Percentiles rank a stretch among this genome's conserved stretches.
These are phyloP conservation scores for Coranthus polyacanthus DNA, from an alignment of 2,797 vertebrate species.

Conservation along the genomic window DNA sequence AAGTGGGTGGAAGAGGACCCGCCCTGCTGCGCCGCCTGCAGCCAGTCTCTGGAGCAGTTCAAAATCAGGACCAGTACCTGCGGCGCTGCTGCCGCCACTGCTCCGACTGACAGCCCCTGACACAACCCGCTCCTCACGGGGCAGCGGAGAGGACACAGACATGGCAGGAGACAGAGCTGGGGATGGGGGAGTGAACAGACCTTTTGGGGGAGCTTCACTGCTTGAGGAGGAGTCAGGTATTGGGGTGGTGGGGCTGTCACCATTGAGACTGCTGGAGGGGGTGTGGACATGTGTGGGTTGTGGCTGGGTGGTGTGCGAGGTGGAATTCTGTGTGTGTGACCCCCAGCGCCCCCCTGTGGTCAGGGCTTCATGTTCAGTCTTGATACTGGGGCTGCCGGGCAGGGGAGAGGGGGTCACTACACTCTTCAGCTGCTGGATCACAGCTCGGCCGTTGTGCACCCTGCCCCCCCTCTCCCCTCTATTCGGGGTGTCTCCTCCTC, in stretches of 20 bases:
- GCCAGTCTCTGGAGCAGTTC: conserved; percentile 88
- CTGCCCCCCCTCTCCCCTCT: conserved; percentile 66
- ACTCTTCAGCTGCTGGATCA: conserved; percentile 89
- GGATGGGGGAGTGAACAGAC: conserved; percentile 84
- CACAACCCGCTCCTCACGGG: conserved; percentile 79
- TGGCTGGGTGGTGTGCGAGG: conserved; percentile 66
- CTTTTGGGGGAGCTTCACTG: conserved; percentile 79
- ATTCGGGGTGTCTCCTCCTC: conserved; percentile 53
- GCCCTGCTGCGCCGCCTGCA: conserved; percentile 84
- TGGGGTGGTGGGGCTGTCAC: conserved; percentile 82
- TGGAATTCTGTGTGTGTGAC: conserved; percentile 67
- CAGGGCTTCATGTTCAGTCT: conserved; percentile 84
- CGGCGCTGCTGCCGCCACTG: conserved; percentile 51
- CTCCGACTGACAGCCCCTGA: conserved; percentile 67
- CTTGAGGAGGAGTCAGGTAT: conserved; percentile 83
- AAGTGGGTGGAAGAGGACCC: conserved; percentile 88
- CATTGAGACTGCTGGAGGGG: conserved; percentile 81
- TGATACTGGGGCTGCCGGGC: conserved; percentile 81
- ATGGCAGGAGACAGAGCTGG: conserved; percentile 84
- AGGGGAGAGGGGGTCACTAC: conserved; percentile 72
- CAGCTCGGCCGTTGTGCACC: conserved; percentile 83
- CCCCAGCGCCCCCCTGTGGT: conserved; percentile 75
- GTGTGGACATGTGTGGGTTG: conserved; percentile 77
- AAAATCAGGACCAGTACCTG: conserved; percentile 77
- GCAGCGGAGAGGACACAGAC: conserved; percentile 84